Evolutionary conservation across 2,888 invertebrate genomes (phyloP).

Genomic region (Eucera pruinosa): DNA sequence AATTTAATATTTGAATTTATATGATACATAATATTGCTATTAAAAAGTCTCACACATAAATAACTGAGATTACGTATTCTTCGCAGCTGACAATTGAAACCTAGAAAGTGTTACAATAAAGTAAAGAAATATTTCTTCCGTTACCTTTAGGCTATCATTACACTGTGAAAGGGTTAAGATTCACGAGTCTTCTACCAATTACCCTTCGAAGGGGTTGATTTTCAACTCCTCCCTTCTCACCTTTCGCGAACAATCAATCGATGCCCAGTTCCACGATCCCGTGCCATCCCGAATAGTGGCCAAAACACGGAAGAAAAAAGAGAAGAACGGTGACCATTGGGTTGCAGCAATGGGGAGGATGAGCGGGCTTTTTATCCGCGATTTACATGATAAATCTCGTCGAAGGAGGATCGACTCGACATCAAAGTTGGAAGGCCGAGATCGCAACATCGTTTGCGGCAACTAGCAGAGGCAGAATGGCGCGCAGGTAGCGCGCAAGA

Average conservation of each 20-base stretch:
- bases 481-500: slow-evolving; percentile 82
- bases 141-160: too few relatives aligned
- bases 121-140: too few relatives aligned
- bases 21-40: too few relatives aligned
- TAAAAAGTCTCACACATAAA: too few relatives aligned
- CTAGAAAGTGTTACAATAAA: too few relatives aligned
- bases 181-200: too few relatives aligned
- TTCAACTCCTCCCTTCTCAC: background rate
- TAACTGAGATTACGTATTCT: too few relatives aligned
- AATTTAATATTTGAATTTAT: too few relatives aligned
- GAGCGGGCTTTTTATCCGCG: slow-evolving; percentile 51
- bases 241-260: background rate
- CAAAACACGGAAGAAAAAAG: slow-evolving; percentile 28
- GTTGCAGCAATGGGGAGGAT: slow-evolving; percentile 9
- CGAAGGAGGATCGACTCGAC: slow-evolving; percentile 45
- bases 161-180: too few relatives aligned
- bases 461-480: slow-evolving; percentile 74
- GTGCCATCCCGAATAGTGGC: slow-evolving; percentile 1
- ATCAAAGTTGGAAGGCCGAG: slow-evolving; percentile 60
- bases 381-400: slow-evolving; percentile 66
- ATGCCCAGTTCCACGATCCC: slow-evolving; percentile 8
- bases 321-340: background rate
- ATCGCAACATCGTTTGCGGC: slow-evolving; percentile 34
- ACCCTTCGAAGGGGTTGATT: background rate
- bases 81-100: too few relatives aligned